Conservation (phyloP, 2,797 vertebrate species). For the Garrulus glandarius region DNA sequence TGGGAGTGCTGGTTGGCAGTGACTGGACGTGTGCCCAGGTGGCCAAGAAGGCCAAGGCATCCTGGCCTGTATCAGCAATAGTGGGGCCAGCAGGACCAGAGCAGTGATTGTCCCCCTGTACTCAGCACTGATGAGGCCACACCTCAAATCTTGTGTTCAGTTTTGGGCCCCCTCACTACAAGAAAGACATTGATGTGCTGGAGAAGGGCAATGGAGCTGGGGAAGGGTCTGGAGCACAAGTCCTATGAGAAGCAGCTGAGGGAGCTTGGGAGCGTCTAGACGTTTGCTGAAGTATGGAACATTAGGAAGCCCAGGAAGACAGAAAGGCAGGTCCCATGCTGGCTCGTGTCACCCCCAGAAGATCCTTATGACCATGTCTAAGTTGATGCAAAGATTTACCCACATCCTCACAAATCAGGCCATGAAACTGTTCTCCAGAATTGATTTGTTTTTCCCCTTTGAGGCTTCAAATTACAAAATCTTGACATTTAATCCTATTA, state of each 20-base stretch:
- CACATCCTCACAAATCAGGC: neutral
- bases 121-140: accelerated
- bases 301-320: neutral
- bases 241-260: neutral
- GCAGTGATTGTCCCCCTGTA: accelerated
- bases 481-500: neutral
- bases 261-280: neutral
- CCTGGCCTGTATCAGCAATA: accelerated
- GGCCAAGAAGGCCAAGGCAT: neutral
- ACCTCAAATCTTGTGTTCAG: accelerated
- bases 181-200: neutral
- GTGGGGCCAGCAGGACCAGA: neutral
- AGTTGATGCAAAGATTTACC: neutral
- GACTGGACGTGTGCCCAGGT: neutral
- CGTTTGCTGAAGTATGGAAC: neutral
- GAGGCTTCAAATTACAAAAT: neutral
- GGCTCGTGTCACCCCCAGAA: neutral
- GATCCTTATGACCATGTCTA: neutral
- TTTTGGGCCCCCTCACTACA: neutral
- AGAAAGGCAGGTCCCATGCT: neutral
- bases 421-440: neutral
- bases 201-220: accelerated
- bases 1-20: accelerated
- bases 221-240: neutral
- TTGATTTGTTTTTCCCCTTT: neutral